Conservation (phyloP, 1,140 invertebrate genomes). For the Papilio polyxenes region DNA sequence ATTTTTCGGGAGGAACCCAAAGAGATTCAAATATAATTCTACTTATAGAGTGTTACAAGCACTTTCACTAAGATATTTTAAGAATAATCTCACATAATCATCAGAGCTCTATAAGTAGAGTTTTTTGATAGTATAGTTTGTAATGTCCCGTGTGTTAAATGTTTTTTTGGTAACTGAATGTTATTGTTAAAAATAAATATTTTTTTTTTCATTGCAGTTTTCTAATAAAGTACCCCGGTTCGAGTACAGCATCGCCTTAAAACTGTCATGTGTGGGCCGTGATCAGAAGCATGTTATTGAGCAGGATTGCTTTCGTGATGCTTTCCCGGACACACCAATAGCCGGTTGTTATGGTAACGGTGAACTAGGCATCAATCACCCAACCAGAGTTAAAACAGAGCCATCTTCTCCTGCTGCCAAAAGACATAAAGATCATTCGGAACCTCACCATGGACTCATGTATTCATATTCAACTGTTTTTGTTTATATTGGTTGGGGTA, state of each 20-base stretch:
- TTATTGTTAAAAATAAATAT: not conserved
- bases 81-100: too few relatives aligned
- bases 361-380: constrained; percentile 67
- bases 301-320: constrained; percentile 63
- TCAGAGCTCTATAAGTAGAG: too few relatives aligned
- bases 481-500: constrained; percentile 74
- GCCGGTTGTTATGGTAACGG: constrained; percentile 73
- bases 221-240: constrained; percentile 65
- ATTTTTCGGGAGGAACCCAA: too few relatives aligned
- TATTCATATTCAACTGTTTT: constrained; percentile 74
- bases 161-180: not conserved
- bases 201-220: constrained; percentile 60
- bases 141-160: too few relatives aligned
- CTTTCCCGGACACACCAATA: constrained; percentile 68
- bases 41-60: too few relatives aligned
- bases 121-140: too few relatives aligned
- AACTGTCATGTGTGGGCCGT: constrained; percentile 75
- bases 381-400: constrained; percentile 34
- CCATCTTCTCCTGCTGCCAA: constrained; percentile 44
- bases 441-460: constrained; percentile 60
- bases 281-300: constrained; percentile 66
- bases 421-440: constrained; percentile 47
- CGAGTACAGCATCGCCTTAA: constrained; percentile 69
- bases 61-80: too few relatives aligned
- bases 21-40: too few relatives aligned